Evolutionary conservation across 2,113 vertebrate genomes (phyloP), one percentile per base, ranked within the genome.

Genomic region (Cygnus atratus): DNA sequence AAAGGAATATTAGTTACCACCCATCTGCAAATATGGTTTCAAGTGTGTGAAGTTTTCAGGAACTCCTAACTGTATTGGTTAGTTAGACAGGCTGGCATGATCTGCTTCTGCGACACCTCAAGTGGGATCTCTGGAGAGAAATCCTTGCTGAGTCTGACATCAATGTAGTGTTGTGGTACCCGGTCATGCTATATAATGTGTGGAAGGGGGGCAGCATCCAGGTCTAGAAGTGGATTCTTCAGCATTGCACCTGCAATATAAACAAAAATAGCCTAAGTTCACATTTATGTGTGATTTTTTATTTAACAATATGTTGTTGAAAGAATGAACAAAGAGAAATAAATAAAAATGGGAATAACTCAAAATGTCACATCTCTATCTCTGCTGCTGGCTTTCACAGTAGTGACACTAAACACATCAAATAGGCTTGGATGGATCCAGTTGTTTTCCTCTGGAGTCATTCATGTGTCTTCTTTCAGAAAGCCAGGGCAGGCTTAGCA

Each of bases 241-340:
- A 62, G 66, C 4, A 15, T 35, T 88, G 81, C n/a, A 96, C 84
- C 97, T 97, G 96, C 78, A 97, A 97, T 58, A 79, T 16, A 95
- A 97, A 16, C 61, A 96, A 88, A 97, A 92, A 35, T 28, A 78
- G 54, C 44, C 29, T 87, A 73, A 89, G 21, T 41, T 9, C 5
- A 8, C 43, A 19, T n/a, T 65, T 70, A 33, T 79, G 90, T 65
- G 67, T 41, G 20, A 13, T 50, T 66, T 4, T 73, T 91, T 79
- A 61, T 73, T 81, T 58, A 37, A 62, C 57, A 78, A 50, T 50
- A 58, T 31, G 8, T 65, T 62, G 19, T 9, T 67, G 28, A 57
- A 89, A 72, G 63, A 91, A 13, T 43, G 13, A 91, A 72, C 1
- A 0, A 87, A 76, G 25, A 8, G 59, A 76, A 46, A 66, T 14